Base-by-base conservation (phyloP, 2,797 vertebrate genomes). In the Pelobates cultripes region DNA sequence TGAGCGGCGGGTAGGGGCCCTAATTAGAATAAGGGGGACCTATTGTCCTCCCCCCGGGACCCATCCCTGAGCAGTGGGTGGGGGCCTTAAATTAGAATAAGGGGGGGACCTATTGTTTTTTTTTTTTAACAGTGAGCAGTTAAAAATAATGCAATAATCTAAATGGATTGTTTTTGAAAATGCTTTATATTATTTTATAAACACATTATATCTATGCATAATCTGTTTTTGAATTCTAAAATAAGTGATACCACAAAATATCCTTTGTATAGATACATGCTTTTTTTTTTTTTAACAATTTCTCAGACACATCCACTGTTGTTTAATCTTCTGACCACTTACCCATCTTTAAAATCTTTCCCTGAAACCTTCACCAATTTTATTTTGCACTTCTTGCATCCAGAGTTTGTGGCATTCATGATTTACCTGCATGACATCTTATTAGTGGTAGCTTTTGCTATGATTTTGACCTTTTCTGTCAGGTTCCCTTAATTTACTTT, bases 341-440 rank as follows among this genome's bases (percentile, higher is more conserved):
- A 42, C 40, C 57, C 68, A 75, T 70, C 44, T 4, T 78, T 79
- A 75, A 79, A 75, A 73, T 70, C 41, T 67, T 77, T 72, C 80
- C 80, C 47, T 40, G n/a, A 69, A 76, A 74, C 45, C 47, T 17
- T 53, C 47, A 79, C 42, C 74, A 17, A 70, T 51, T 60, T 64
- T 77, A 64, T 76, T 67, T 81, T 71, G 80, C 70, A 73, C 55
- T 77, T 77, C 70, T 75, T 44, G 68, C 12, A 13, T 77, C 63
- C 43, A 51, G 74, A 72, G 45, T 40, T 45, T 70, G 64, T 75
- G 76, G 76, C 64, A 83, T 78, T 28, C 70, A 79, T 85, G 86
- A 87, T 89, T 89, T 86, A 85, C 84, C 83, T 81, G 66, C 13
- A 79, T 80, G 85, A 85, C 78, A 78, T 84, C 84, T 89, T 86